A percentile compares a stretch with the other conserved stretches of the same genome.
phyloP scores from a whole-genome alignment of 2,888 invertebrate genomes.

The Uropetala carovei region DNA sequence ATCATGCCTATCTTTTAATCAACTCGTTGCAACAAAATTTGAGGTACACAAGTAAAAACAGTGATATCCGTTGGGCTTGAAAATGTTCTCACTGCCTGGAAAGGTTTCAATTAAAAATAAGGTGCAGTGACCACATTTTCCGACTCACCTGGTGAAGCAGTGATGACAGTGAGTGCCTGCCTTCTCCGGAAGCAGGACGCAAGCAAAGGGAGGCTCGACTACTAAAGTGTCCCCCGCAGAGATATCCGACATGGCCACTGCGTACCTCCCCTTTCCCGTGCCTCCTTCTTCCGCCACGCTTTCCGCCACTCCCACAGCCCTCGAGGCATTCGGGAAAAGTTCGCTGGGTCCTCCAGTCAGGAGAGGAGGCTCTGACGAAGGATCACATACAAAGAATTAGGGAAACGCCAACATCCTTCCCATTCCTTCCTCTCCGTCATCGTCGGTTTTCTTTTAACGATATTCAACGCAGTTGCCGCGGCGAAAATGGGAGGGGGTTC shows the following conservation, averaged over 20 bases:
- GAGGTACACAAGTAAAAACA: too few species aligned
- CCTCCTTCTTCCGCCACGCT: slow-evolving; percentile 79
- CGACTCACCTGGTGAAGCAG: slow-evolving; percentile 83
- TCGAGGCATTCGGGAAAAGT: slow-evolving; percentile 75
- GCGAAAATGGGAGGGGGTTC: too few species aligned
- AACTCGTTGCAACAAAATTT: too few species aligned
- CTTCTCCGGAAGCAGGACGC: slow-evolving; percentile 84
- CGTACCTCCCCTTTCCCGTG: slow-evolving; percentile 83
- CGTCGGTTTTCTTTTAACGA: too few species aligned
- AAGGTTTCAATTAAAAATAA: too few species aligned
- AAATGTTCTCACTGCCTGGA: too few species aligned
- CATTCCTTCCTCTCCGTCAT: not conserved
- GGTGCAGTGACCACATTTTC: not conserved
- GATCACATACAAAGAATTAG: not conserved
- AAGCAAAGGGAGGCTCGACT: slow-evolving; percentile 84
- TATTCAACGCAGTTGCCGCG: too few species aligned
- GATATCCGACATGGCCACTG: slow-evolving; percentile 80
- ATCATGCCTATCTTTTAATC: too few species aligned
- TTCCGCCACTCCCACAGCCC: slow-evolving; percentile 69
- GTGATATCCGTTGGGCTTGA: too few species aligned
- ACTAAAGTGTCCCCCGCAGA: slow-evolving; percentile 85
- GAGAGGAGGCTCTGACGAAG: slow-evolving; percentile 69
- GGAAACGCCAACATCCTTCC: too few species aligned
- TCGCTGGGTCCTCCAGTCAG: slow-evolving; percentile 78
- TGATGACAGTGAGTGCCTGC: slow-evolving; percentile 89